phyloP scores from a whole-genome alignment of 2,113 vertebrate genomes.

The Ammodytes dubius region DNA sequence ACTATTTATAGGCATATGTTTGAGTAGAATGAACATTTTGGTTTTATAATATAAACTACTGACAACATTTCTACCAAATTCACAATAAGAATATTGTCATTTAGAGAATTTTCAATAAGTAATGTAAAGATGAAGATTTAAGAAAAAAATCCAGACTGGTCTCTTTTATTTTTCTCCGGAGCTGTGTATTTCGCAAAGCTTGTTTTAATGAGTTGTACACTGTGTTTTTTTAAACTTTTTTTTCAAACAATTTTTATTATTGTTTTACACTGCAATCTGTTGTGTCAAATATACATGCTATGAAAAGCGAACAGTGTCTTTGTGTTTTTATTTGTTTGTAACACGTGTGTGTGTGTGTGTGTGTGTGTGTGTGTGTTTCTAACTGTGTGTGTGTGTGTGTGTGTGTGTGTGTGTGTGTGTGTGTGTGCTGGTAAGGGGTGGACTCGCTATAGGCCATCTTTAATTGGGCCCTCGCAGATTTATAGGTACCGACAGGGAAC shows the following conservation, averaged over 20 bases:
- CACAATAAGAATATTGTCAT: no score
- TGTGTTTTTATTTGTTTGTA: constrained; percentile 7
- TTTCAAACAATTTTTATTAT: neutral
- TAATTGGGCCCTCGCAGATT: constrained; percentile 82
- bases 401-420: neutral
- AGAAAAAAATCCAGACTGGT: no score
- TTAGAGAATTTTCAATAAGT: no score
- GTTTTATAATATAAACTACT: no score
- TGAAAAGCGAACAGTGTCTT: constrained; percentile 2
- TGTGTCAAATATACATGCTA: constrained; percentile 58
- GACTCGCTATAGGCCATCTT: constrained; percentile 78
- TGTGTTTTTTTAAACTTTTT: constrained; percentile 30
- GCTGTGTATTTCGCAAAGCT: neutral
- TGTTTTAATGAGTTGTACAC: constrained; percentile 42
- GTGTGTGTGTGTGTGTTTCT: constrained; percentile 12
- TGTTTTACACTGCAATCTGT: constrained; percentile 46
- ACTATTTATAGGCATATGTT: no score
- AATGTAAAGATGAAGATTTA: no score
- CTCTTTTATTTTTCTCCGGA: neutral
- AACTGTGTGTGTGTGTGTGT: constrained; percentile 11
- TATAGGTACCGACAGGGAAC: constrained; percentile 82
- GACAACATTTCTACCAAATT: no score
- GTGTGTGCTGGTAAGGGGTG: constrained; percentile 60
- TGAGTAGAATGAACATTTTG: no score
- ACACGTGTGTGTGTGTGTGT: constrained; percentile 36